Evolutionary conservation across 2,113 vertebrate genomes (phyloP).

Genomic region (cat (Felis catus)): DNA sequence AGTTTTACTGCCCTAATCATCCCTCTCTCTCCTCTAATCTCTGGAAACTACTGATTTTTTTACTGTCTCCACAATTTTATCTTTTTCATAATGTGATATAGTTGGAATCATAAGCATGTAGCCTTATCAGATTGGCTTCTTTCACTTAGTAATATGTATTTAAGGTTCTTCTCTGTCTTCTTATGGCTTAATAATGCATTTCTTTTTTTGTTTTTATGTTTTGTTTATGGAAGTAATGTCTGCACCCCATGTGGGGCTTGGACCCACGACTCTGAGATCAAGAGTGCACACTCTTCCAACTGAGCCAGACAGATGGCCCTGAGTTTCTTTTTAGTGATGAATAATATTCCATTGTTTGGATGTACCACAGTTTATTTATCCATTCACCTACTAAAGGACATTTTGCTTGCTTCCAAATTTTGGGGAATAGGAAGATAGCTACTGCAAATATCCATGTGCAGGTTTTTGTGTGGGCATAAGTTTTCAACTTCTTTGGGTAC

Average conservation of each 20-base stretch:
- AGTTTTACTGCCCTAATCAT: not conserved
- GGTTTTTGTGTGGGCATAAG: not conserved
- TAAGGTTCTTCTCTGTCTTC: not conserved
- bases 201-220: not conserved
- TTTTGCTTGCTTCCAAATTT: not conserved
- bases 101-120: not conserved
- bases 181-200: not conserved
- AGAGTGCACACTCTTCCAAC: too few species aligned
- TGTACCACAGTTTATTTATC: not conserved
- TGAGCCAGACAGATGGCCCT: too few species aligned
- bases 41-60: not conserved
- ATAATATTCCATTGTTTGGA: not conserved
- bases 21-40: not conserved
- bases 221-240: too few species aligned
- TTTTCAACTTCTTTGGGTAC: not conserved
- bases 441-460: not conserved
- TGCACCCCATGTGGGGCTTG: too few species aligned
- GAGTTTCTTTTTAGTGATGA: not conserved
- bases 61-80: not conserved
- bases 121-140: not conserved
- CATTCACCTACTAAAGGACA: not conserved
- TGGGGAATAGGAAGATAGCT: not conserved
- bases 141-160: not conserved
- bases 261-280: too few species aligned
- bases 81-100: not conserved